Evolutionary conservation across 2,888 invertebrate species (phyloP), one percentile per base, ranked within the genome.

Genomic region (Drosophila silvestris): DNA sequence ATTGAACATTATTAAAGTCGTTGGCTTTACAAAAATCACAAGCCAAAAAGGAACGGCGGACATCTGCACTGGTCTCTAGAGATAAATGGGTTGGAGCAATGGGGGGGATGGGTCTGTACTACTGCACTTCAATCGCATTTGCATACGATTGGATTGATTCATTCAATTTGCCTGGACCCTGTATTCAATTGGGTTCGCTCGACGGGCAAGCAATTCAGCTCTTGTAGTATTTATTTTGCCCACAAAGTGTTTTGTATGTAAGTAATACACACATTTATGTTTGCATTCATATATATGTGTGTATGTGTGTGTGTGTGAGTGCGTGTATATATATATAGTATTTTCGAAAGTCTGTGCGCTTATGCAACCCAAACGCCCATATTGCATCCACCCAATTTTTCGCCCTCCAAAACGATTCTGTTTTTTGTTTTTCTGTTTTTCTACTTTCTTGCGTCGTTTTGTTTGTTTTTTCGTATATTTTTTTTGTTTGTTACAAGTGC

Each of bases 41-140:
- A 61, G 51, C 52, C 26, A 62, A 54, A 35, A 9, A 19, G n/a
- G 39, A 57, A 39, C 28, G n/a, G 22, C 33, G 58, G 65, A 19
- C 59, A 52, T 28, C 26, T 22, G 30, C 44, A 56, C 47, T 26
- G 30, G 16, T 5, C 41, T 35, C 66, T 30, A 10, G n/a, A 52
- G 30, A 6, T 1, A 2, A 26, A 53, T 12, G 19, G 19, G 2
- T 5, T 16, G n/a, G 2, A 0, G 5, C 19, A n/a, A n/a, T 41
- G 16, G 10, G 59, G 10, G 26, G 22, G 12, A 14, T 12, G 16
- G 19, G 19, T 10, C 33, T 19, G 12, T 1, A 5, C 26, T 51
- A 39, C 44, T 82, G 76, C 79, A 87, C 67, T 85, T 82, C 79
- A 87, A 85, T 81, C 81, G 69, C 73, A 82, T 86, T 82, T 82